phyloP scores from a whole-genome alignment of 1,140 invertebrate species.

The Drosophila varians region DNA sequence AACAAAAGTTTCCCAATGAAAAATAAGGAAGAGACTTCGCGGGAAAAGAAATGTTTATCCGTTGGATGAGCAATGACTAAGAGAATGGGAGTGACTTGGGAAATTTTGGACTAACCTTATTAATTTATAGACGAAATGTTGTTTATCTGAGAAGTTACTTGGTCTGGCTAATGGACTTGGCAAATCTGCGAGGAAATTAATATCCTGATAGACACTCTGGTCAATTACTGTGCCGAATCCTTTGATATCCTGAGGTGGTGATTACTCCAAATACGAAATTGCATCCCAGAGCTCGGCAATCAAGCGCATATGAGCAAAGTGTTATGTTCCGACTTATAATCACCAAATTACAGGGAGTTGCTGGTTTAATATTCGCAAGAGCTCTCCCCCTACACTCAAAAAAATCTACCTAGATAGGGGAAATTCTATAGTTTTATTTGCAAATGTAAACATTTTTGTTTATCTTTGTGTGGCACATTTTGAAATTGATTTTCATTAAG shows the following conservation, averaged over 20 bases:
- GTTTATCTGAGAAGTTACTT: background rate
- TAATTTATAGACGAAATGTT: background rate
- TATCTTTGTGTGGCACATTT: too few relatives aligned
- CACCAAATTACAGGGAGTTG: conserved; percentile 10
- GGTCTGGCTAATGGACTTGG: background rate
- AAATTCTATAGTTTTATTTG: too few relatives aligned
- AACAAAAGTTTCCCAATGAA: conserved; percentile 39
- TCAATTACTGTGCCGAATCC: background rate
- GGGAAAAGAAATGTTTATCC: conserved; percentile 39
- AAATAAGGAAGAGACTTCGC: conserved; percentile 1
- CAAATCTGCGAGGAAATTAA: background rate
- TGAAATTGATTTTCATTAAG: background rate
- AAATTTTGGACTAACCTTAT: conserved; percentile 11
- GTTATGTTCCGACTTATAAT: conserved; percentile 18
- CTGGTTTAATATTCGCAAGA: conserved; percentile 15
- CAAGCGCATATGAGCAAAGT: background rate
- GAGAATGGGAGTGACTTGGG: conserved; percentile 28
- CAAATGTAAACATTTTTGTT: too few relatives aligned
- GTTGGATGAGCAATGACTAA: conserved; percentile 43
- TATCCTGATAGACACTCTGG: background rate
- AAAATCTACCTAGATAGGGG: conserved; percentile 1
- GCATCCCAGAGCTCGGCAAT: conserved; percentile 1
- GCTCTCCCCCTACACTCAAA: conserved; percentile 1
- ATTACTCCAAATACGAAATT: conserved; percentile 7
- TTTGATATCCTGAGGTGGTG: background rate